Percentiles rank a stretch among this genome's conserved stretches.
These are phyloP conservation scores for Chesias legatella DNA, from an alignment of 2,888 invertebrate genomes.

Conservation along the genomic window DNA sequence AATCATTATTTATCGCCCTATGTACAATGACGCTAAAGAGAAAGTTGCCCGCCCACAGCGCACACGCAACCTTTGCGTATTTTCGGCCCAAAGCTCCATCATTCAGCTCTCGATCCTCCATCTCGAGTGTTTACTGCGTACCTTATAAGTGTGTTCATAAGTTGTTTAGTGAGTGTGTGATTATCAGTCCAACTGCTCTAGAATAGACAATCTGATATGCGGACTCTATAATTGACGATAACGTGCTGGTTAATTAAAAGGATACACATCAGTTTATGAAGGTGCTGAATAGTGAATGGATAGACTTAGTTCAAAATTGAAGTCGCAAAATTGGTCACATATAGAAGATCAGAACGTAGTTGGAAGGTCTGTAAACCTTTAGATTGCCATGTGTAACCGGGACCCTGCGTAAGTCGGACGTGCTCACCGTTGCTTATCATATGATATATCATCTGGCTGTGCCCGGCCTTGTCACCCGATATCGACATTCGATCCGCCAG, in stretches of 20 bases:
- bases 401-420: constrained; percentile 49
- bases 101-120: constrained; percentile 27
- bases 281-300: neutral
- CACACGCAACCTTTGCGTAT: constrained; percentile 37
- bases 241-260: constrained; percentile 24
- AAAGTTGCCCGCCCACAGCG: constrained; percentile 69
- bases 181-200: constrained; percentile 29
- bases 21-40: constrained; percentile 46
- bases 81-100: constrained; percentile 30
- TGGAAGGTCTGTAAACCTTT: too few species aligned
- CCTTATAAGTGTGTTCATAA: constrained; percentile 17
- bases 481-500: constrained; percentile 61
- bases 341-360: constrained; percentile 43
- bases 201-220: constrained; percentile 21
- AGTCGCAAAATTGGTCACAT: constrained; percentile 32
- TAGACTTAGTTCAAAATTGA: constrained; percentile 13
- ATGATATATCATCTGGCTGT: constrained; percentile 68
- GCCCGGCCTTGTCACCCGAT: constrained; percentile 67
- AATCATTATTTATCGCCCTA: constrained; percentile 25
- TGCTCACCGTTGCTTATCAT: constrained; percentile 69
- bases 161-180: constrained; percentile 31
- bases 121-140: constrained; percentile 24
- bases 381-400: constrained; percentile 38
- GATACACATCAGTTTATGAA: constrained; percentile 11
- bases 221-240: constrained; percentile 31